A percentile compares a stretch with the other conserved stretches of the same genome.
Evolutionary conservation across 2,888 invertebrate genomes (phyloP).

Genomic region (Idaea dimidiata): DNA sequence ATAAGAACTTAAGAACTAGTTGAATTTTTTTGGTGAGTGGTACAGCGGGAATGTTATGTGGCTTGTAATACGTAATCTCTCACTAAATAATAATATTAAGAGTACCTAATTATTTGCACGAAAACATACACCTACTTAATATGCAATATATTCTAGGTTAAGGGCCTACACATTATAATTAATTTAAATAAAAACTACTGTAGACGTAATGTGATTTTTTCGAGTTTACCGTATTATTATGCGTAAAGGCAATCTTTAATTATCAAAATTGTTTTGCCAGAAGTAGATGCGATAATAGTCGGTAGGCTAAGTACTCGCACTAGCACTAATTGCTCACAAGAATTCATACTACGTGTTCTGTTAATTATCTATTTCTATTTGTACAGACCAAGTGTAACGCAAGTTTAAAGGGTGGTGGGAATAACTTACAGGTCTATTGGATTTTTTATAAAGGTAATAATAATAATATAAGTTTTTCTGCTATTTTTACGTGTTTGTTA

Average conservation of each 20-base stretch:
- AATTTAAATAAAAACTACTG: too few relatives aligned
- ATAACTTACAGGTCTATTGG: constrained; percentile 47
- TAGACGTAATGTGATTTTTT: background rate
- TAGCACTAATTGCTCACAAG: background rate
- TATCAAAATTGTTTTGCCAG: background rate
- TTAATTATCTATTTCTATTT: constrained; percentile 15
- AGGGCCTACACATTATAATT: too few relatives aligned
- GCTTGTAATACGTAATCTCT: background rate
- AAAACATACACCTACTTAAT: background rate
- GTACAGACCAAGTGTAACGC: constrained; percentile 47
- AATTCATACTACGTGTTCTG: background rate
- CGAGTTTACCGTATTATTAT: background rate
- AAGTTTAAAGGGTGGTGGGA: constrained; percentile 73
- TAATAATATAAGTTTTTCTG: background rate
- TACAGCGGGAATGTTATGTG: background rate
- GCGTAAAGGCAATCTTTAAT: background rate
- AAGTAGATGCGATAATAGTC: background rate
- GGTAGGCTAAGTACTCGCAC: background rate
- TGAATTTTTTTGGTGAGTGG: background rate
- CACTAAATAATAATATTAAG: background rate
- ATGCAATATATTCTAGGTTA: background rate
- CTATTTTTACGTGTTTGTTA: too few relatives aligned
- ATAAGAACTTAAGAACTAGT: background rate
- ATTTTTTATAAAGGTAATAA: constrained; percentile 13
- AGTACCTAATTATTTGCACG: background rate